Base-by-base conservation (phyloP, 2,888 invertebrate species). In the Andrena praecox region DNA sequence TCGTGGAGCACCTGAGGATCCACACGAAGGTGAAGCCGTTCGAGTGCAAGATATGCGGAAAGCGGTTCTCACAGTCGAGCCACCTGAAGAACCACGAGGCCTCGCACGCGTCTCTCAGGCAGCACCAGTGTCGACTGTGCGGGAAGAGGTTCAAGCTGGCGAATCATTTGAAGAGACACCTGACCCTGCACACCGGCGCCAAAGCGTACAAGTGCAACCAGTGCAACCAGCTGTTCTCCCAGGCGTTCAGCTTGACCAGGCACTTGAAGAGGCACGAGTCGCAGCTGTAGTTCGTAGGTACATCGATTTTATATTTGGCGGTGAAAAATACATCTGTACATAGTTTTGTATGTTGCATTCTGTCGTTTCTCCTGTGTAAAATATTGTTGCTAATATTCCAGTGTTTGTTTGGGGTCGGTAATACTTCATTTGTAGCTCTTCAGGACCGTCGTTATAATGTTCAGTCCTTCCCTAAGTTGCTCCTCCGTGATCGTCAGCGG, bases 401-500 rank as follows among this genome's bases (percentile, higher is more conserved):
- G 24, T 12, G 24, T 24, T 56, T 27, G 4, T 5, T 12, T 4
- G 42, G 42, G 16, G 12, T 20, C 33, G 35, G 6, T 60, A 20
- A 42, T 54, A 7, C 0, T 69, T 86, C 20, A 79, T 74, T 79
- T 71, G 48, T 83, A 83, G 48, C 52, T 86, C 35, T 84, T 87
- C 3, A 93, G 82, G 27, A 91, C 91, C 12, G 86, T 93, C 35
- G 92, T 94, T 70, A 96, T 95, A 83, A 96, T 96, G 42, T 95
- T 92, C 5, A 95, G 88, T 79, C 96, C 95, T 86, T 96, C 95
- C 56, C 93, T 89, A 8, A 96, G 81, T 92, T 96, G 95, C 35
- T 94, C 93, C 85, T 96, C 95, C 10, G 92, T 96, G 86, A 97
- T 96, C n/a, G 95, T 94, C 0, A 97, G 94, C 0, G 97, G 97